A percentile compares a stretch with the other conserved stretches of the same genome.
phyloP scores from a whole-genome alignment of 2,113 vertebrate genomes.

The Muntiacus muntjak region DNA sequence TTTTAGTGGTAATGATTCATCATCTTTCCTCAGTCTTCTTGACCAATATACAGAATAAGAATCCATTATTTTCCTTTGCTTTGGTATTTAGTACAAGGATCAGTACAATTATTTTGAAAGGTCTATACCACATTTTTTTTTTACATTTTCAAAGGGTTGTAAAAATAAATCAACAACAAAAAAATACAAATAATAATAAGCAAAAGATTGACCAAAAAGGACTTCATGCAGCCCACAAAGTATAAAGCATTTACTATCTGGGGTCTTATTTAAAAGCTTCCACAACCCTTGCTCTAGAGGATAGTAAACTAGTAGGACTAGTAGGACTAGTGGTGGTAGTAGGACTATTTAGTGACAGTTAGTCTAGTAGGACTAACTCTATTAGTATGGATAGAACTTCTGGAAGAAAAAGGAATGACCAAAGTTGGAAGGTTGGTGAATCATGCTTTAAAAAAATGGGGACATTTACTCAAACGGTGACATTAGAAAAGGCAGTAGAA shows the following conservation, averaged over 20 bases:
- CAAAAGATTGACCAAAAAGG: neutral
- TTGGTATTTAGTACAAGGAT: neutral
- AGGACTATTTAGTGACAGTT: neutral
- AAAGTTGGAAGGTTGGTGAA: neutral
- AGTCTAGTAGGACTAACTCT: neutral
- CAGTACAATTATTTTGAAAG: neutral
- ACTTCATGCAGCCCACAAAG: neutral
- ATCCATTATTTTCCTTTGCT: neutral
- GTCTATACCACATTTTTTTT: neutral
- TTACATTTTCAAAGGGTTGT: neutral
- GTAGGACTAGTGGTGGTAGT: neutral
- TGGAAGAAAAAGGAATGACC: neutral
- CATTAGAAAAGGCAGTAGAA: neutral
- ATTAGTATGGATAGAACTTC: neutral
- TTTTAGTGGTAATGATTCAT: neutral
- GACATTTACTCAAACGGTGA: neutral
- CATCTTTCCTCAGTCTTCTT: neutral
- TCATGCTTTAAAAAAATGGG: neutral
- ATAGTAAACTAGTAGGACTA: neutral
- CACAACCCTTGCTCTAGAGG: neutral
- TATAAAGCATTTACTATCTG: neutral
- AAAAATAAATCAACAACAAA: neutral
- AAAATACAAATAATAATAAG: neutral
- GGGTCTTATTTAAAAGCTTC: neutral
- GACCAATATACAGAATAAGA: neutral